A percentile compares a stretch with the other conserved stretches of the same genome.
Evolutionary conservation across 2,797 vertebrate genomes (phyloP).

Genomic region (Mionectes olivaceus): DNA sequence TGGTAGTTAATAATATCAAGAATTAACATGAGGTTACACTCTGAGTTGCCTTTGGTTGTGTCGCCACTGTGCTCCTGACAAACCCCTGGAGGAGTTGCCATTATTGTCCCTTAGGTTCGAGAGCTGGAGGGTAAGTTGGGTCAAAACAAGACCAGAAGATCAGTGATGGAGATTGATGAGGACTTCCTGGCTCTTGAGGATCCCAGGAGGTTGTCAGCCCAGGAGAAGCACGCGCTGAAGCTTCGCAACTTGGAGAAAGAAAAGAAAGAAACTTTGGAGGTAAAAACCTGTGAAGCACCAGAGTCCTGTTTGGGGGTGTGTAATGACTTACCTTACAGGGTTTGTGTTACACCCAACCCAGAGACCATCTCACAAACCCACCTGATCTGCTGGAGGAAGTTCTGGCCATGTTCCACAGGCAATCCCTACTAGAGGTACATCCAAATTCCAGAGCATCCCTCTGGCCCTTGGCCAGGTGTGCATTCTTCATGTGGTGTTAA

Average conservation of each 20-base stretch:
- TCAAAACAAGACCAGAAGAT: constrained; percentile 69
- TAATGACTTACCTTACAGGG: neutral
- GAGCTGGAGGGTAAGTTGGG: constrained; percentile 90
- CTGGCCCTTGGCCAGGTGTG: neutral
- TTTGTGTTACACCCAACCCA: neutral
- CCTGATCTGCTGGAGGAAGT: neutral
- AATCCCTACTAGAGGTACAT: neutral
- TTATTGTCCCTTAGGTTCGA: constrained; percentile 79
- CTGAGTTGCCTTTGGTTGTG: neutral
- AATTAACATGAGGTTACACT: neutral
- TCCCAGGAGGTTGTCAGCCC: constrained; percentile 76
- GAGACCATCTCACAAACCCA: neutral
- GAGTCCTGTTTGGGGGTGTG: neutral
- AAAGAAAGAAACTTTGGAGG: constrained; percentile 88
- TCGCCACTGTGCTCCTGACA: neutral
- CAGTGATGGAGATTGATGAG: constrained; percentile 68
- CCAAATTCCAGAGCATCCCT: neutral
- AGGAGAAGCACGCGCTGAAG: constrained; percentile 85
- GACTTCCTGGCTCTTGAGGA: constrained; percentile 59
- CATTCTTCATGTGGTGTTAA: neutral
- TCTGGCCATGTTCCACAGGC: neutral
- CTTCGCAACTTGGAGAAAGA: constrained; percentile 88
- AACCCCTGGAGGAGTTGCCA: neutral
- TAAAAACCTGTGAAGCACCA: constrained; percentile 23
- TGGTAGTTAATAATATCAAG: neutral